phyloP scores from a whole-genome alignment of 2,113 vertebrate genomes.

The Scytalopus superciliaris region DNA sequence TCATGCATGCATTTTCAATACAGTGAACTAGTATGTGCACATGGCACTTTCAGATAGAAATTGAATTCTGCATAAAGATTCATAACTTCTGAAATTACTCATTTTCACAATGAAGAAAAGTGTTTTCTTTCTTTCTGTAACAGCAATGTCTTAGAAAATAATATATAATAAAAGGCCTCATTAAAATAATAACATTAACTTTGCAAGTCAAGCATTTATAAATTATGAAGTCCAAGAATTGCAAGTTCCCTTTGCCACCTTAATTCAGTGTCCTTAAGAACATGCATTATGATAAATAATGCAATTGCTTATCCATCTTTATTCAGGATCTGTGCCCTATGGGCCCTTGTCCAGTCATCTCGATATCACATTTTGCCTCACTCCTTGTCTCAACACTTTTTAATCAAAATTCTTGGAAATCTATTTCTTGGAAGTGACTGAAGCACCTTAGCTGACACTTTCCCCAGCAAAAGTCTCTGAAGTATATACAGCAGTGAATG shows the following conservation, averaged over 20 bases:
- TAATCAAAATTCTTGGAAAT: slow-evolving; percentile 45
- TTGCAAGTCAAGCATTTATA: neutral
- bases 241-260: neutral
- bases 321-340: neutral
- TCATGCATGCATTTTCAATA: neutral
- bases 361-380: neutral
- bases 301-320: slow-evolving; percentile 1
- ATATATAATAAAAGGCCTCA: neutral
- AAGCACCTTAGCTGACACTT: neutral
- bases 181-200: neutral
- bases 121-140: neutral
- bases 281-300: neutral
- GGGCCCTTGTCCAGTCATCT: neutral
- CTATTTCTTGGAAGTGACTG: slow-evolving; percentile 25
- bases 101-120: neutral
- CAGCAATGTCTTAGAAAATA: neutral
- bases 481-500: neutral
- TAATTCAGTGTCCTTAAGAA: neutral
- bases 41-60: neutral
- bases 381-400: neutral
- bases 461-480: neutral
- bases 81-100: neutral
- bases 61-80: neutral
- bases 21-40: neutral
- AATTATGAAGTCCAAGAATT: neutral